These are phyloP conservation scores for Latrodectus geometricus DNA, from an alignment of 1,140 invertebrate genomes.

Conservation along the genomic window DNA sequence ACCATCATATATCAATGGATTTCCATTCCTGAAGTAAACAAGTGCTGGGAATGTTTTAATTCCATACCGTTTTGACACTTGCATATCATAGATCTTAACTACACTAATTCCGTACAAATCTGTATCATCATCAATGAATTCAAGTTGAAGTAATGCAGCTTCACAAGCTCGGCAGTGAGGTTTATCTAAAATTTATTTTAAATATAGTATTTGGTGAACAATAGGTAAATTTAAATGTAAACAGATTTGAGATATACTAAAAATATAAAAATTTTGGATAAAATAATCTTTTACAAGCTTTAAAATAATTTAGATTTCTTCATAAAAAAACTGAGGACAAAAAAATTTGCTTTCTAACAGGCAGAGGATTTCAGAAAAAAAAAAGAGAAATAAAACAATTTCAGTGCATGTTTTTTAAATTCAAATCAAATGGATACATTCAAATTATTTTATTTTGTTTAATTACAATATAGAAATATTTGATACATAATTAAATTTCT, in stretches of 20 bases:
- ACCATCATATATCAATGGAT: conserved; percentile 91
- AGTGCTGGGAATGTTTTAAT: conserved; percentile 95
- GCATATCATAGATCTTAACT: conserved; percentile 93
- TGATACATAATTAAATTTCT: too few species aligned
- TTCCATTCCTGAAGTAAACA: conserved; percentile 93
- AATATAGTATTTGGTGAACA: conserved; percentile 19
- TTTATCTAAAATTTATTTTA: conserved; percentile 78
- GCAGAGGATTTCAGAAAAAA: too few species aligned
- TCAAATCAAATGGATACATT: too few species aligned
- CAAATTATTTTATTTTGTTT: too few species aligned
- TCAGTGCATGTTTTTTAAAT: too few species aligned
- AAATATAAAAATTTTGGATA: conserved; percentile 28
- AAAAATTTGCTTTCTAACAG: too few species aligned
- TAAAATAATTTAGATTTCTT: background rate
- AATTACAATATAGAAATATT: too few species aligned
- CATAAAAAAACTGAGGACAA: too few species aligned
- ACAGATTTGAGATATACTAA: background rate
- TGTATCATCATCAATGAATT: conserved; percentile 92
- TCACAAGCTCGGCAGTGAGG: conserved; percentile 93
- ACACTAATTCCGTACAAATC: conserved; percentile 94
- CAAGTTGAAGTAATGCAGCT: conserved; percentile 87
- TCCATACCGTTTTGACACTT: conserved; percentile 82
- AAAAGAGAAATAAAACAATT: too few species aligned
- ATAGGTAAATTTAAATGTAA: background rate
- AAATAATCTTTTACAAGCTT: background rate